Evolutionary conservation across 2,113 vertebrate genomes (phyloP).

Genomic region (cattle (Bos taurus)): DNA sequence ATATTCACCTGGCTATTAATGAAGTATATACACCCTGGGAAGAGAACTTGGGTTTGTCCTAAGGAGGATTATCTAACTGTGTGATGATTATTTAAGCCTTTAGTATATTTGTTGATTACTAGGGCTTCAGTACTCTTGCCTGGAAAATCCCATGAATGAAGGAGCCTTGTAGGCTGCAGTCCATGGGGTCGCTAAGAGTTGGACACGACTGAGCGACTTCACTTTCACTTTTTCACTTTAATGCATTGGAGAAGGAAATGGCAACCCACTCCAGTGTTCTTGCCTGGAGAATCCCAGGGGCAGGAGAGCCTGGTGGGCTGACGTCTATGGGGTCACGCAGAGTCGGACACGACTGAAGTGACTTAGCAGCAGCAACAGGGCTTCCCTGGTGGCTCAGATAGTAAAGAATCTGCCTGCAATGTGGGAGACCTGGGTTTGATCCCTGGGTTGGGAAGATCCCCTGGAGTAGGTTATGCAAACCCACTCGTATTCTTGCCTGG

Average conservation of each 20-base stretch:
- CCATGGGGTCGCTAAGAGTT: too few species aligned
- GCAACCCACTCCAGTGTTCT: too few species aligned
- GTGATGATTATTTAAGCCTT: slow-evolving; percentile 8
- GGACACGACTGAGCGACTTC: too few species aligned
- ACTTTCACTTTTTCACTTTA: too few species aligned
- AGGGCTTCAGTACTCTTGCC: background rate
- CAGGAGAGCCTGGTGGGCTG: too few species aligned
- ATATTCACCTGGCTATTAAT: background rate
- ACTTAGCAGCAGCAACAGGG: too few species aligned
- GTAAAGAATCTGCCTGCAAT: background rate
- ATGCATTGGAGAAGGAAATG: too few species aligned
- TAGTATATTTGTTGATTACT: background rate
- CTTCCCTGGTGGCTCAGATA: background rate
- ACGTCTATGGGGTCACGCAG: too few species aligned
- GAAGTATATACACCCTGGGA: background rate
- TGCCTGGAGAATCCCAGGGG: too few species aligned
- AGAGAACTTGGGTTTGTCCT: slow-evolving; percentile 2
- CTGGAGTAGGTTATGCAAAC: background rate
- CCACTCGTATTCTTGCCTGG: background rate
- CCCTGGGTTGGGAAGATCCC: background rate
- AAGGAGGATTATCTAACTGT: background rate
- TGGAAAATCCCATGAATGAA: too few species aligned
- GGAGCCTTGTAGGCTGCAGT: too few species aligned
- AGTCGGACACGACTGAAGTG: too few species aligned
- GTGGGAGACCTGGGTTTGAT: background rate